Conservation (phyloP, 1,140 invertebrate species). For the Anadara kagoshimensis region DNA sequence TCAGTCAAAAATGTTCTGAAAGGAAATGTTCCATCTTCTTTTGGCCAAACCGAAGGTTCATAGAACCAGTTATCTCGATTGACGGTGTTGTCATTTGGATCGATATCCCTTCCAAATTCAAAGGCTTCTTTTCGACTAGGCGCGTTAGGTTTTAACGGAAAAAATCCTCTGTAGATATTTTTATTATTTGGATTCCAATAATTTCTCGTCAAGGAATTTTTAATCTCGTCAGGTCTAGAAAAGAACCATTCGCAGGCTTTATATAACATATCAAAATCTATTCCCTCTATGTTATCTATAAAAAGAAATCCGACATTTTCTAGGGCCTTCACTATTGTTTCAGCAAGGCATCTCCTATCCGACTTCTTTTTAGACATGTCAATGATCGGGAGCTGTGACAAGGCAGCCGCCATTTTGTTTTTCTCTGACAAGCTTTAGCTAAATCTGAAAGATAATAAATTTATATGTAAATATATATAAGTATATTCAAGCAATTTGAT, state of each 20-base stretch:
- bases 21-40: slow-evolving; percentile 47
- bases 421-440: too few relatives aligned
- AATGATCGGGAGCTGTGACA: slow-evolving; percentile 32
- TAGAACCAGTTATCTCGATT: slow-evolving; percentile 42
- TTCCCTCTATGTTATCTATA: slow-evolving; percentile 50
- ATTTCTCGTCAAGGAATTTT: slow-evolving; percentile 42
- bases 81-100: slow-evolving; percentile 18
- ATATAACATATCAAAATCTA: slow-evolving; percentile 45
- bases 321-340: slow-evolving; percentile 45
- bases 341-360: slow-evolving; percentile 43
- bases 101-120: slow-evolving; percentile 52
- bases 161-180: slow-evolving; percentile 58
- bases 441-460: too few relatives aligned
- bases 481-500: too few relatives aligned
- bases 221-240: slow-evolving; percentile 39
- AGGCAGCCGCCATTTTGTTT: too few relatives aligned
- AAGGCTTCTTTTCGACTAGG: slow-evolving; percentile 53
- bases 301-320: slow-evolving; percentile 57
- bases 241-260: slow-evolving; percentile 57
- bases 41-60: slow-evolving; percentile 45
- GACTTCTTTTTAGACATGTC: slow-evolving; percentile 39
- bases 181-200: slow-evolving; percentile 53
- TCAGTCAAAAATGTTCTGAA: slow-evolving; percentile 35
- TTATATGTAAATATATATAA: too few relatives aligned
- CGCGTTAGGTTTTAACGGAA: slow-evolving; percentile 44